phyloP scores from a whole-genome alignment of 1,140 invertebrate species.

The Drosophila tani region DNA sequence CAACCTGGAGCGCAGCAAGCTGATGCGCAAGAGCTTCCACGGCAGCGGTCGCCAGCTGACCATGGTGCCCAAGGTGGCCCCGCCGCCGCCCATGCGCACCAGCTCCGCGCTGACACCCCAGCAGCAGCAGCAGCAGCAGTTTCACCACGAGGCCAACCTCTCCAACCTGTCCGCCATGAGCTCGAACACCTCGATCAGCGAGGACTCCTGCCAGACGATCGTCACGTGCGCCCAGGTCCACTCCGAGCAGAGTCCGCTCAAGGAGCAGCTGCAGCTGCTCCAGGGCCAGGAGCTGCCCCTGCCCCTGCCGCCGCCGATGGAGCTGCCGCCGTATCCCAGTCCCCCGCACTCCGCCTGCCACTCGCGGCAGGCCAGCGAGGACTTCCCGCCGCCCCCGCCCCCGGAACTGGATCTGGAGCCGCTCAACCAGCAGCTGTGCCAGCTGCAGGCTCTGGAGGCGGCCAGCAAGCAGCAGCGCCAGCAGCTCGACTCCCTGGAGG shows the following conservation, averaged over 20 bases:
- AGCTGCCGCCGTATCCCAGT: slow-evolving; percentile 92
- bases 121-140: slow-evolving; percentile 71
- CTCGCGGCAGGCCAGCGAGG: slow-evolving; percentile 93
- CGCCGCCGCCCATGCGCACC: slow-evolving; percentile 93
- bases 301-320: slow-evolving; percentile 76
- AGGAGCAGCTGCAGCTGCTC: slow-evolving; percentile 78
- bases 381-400: slow-evolving; percentile 95
- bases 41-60: slow-evolving; percentile 92
- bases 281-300: slow-evolving; percentile 25
- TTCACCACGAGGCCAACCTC: slow-evolving; percentile 82
- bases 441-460: slow-evolving; percentile 84
- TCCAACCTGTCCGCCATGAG: slow-evolving; percentile 85
- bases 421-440: slow-evolving; percentile 86
- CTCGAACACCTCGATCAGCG: slow-evolving; percentile 92
- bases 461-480: slow-evolving; percentile 80
- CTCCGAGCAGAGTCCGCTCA: slow-evolving; percentile 90
- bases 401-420: slow-evolving; percentile 89
- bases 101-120: slow-evolving; percentile 88
- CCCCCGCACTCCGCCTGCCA: slow-evolving; percentile 90
- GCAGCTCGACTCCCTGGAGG: slow-evolving; percentile 71
- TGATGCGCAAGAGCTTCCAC: slow-evolving; percentile 96
- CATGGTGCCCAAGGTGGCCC: slow-evolving; percentile 92
- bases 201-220: slow-evolving; percentile 92
- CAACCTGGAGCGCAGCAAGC: slow-evolving; percentile 93
- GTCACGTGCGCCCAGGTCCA: slow-evolving; percentile 92